phyloP scores from a whole-genome alignment of 1,140 invertebrate species.

The Hycleus cichorii region DNA sequence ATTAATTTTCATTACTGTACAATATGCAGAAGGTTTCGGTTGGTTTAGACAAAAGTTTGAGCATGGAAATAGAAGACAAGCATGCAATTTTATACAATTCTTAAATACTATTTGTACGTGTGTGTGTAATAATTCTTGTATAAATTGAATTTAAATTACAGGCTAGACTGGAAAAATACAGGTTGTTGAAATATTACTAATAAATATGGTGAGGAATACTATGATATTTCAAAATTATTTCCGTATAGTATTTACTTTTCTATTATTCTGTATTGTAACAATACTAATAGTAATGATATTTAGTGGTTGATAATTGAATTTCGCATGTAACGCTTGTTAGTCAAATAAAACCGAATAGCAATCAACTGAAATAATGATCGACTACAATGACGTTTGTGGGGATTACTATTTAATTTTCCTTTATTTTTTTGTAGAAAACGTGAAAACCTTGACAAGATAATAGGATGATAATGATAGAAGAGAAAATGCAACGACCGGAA shows the following conservation, averaged over 20 bases:
- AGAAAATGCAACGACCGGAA: no score
- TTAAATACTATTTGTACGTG: no score
- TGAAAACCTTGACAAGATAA: no score
- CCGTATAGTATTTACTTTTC: conserved; percentile 1
- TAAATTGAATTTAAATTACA: conserved; percentile 15
- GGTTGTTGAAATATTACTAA: conserved; percentile 7
- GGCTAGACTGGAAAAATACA: conserved; percentile 7
- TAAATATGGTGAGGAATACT: conserved; percentile 12
- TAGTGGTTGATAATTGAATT: conserved; percentile 14
- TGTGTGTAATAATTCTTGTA: conserved; percentile 9
- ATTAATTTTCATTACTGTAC: conserved; percentile 10
- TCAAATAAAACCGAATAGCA: conserved; percentile 4
- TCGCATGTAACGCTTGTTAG: conserved; percentile 8
- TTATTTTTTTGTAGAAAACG: no score
- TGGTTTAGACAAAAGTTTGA: background rate
- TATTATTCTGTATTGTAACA: no score
- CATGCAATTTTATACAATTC: conserved; percentile 8
- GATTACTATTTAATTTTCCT: no score
- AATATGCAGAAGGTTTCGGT: no score
- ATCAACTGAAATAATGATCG: no score
- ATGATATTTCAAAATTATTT: conserved; percentile 8
- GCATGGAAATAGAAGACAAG: conserved; percentile 8
- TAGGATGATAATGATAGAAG: no score
- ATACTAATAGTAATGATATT: no score
- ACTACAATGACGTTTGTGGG: no score